phyloP scores from a whole-genome alignment of 2,113 vertebrate species.

The Hyperopisus bebe region DNA sequence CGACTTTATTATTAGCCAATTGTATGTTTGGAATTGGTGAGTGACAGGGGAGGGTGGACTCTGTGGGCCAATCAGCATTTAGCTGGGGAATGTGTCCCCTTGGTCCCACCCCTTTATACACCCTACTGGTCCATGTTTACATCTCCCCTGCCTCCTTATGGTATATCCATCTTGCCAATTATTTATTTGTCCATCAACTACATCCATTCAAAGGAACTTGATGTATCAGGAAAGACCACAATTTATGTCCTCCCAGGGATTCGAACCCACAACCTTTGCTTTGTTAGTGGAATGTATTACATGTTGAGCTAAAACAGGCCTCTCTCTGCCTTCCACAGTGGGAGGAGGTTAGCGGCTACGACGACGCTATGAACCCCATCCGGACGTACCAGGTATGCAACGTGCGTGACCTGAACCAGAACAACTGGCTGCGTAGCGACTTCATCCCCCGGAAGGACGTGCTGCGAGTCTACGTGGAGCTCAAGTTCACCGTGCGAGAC shows the following conservation, averaged over 20 bases:
- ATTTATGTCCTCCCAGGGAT: not conserved
- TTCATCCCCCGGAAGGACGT: conserved; percentile 85
- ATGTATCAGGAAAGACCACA: not conserved
- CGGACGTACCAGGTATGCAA: conserved; percentile 97
- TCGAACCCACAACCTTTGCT: not conserved
- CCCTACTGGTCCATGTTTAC: not conserved
- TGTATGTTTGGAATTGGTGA: not conserved
- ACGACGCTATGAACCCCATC: conserved; percentile 92
- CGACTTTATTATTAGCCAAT: not conserved
- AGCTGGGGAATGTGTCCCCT: not conserved
- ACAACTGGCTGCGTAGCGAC: conserved; percentile 94
- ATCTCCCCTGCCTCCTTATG: not conserved
- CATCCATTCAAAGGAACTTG: not conserved
- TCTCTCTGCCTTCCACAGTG: conserved; percentile 61
- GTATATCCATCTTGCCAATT: not conserved
- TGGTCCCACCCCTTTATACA: not conserved
- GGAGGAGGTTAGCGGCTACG: conserved; percentile 96
- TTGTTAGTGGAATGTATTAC: not conserved
- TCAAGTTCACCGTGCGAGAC: conserved; percentile 93
- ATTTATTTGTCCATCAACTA: not conserved
- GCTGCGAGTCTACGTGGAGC: conserved; percentile 88
- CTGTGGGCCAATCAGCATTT: not conserved
- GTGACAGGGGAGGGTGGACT: not conserved
- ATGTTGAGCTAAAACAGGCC: not conserved
- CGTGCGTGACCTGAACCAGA: conserved; percentile 80